A percentile compares a stretch with the other conserved stretches of the same genome.
Evolutionary conservation across 2,888 invertebrate species (phyloP).

Genomic region (Mesorhabditis sp.): DNA sequence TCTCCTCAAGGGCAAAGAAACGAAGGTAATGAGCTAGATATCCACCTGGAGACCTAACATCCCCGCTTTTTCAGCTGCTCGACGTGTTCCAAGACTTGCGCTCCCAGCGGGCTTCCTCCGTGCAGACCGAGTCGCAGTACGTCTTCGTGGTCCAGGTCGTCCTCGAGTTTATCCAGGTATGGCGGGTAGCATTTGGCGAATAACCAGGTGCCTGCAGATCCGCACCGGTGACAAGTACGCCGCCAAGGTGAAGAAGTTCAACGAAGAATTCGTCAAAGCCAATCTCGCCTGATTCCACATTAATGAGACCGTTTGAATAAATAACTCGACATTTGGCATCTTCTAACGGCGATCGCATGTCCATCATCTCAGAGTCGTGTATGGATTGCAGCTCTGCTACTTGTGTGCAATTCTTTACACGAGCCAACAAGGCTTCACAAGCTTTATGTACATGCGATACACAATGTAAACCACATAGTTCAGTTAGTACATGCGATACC

Average conservation of each 20-base stretch:
- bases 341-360: too few species aligned
- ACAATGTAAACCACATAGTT: too few species aligned
- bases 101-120: constrained; percentile 14
- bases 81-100: constrained; percentile 11
- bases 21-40: background rate
- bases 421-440: too few species aligned
- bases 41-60: background rate
- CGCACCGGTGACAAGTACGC: background rate
- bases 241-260: background rate
- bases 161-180: constrained; percentile 10
- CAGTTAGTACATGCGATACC: too few species aligned
- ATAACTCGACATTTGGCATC: too few species aligned
- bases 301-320: too few species aligned
- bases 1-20: constrained; percentile 8
- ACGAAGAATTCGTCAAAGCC: constrained; percentile 2
- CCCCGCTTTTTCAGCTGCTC: constrained; percentile 7
- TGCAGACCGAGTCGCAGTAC: constrained; percentile 19
- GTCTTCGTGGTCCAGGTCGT: constrained; percentile 8
- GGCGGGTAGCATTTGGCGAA: background rate
- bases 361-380: too few species aligned
- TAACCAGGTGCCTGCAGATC: background rate
- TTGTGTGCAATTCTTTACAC: too few species aligned
- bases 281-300: background rate
- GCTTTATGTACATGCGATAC: too few species aligned
- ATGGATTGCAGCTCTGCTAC: too few species aligned